Percentiles rank a stretch among this genome's conserved stretches.
phyloP scores from a whole-genome alignment of 2,888 invertebrate species.

The Mesoligia furuncula region DNA sequence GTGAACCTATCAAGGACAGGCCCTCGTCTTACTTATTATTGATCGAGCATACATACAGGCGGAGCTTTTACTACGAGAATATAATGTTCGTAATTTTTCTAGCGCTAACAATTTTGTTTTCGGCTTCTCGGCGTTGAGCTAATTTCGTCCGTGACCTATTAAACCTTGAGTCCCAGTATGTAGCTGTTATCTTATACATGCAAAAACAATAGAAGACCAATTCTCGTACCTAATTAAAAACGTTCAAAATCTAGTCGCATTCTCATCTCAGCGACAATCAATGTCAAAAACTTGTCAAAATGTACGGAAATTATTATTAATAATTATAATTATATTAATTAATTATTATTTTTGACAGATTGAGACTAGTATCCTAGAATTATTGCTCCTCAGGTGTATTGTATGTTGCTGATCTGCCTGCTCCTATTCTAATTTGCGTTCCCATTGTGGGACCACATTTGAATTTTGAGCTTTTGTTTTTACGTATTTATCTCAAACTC shows the following conservation, averaged over 20 bases:
- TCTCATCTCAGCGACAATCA: neutral
- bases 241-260: neutral
- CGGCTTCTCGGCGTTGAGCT: neutral
- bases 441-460: no score
- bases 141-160: conserved; percentile 41
- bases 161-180: neutral
- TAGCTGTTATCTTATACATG: neutral
- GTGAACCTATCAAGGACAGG: conserved; percentile 69
- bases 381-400: neutral
- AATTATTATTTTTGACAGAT: neutral
- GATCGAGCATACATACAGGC: conserved; percentile 54
- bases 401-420: neutral
- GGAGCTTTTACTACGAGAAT: conserved; percentile 11
- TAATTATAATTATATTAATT: no score
- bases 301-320: neutral
- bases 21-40: conserved; percentile 51
- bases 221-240: neutral
- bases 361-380: no score
- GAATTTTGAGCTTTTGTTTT: no score
- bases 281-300: neutral
- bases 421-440: neutral
- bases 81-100: neutral
- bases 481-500: neutral
- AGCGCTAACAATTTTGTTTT: neutral
- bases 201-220: neutral